Percentiles rank a stretch among this genome's conserved stretches.
Evolutionary conservation across 2,113 vertebrate species (phyloP).

Genomic region (Bos taurus): DNA sequence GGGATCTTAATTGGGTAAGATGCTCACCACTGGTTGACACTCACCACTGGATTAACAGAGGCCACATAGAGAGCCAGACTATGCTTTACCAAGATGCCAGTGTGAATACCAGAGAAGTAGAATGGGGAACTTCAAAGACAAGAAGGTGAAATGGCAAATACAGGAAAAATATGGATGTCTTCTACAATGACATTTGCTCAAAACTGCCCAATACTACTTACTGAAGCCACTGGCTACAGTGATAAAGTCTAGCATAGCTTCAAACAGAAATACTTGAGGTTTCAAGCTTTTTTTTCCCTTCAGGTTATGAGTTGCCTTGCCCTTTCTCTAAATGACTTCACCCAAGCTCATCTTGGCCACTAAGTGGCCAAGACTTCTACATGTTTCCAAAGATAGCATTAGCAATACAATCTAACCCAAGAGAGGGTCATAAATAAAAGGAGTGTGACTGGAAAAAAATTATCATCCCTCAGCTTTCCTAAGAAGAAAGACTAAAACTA

Average conservation of each 20-base stretch:
- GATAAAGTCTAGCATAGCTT: neutral
- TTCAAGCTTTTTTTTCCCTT: neutral
- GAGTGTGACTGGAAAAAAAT: neutral
- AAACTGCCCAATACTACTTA: neutral
- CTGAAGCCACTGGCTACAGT: neutral
- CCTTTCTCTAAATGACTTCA: neutral
- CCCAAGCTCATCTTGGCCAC: neutral
- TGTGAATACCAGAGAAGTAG: neutral
- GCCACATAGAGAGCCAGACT: neutral
- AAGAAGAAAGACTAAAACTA: neutral
- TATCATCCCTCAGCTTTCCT: neutral
- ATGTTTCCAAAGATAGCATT: neutral
- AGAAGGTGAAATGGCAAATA: neutral
- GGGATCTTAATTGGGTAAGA: neutral
- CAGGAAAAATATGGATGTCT: neutral
- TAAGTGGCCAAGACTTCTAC: neutral
- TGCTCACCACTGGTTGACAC: neutral
- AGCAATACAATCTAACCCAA: neutral
- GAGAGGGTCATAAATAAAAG: neutral
- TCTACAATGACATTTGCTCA: neutral
- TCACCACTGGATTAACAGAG: neutral
- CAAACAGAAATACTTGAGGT: neutral
- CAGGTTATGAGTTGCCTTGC: neutral
- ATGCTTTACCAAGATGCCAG: neutral
- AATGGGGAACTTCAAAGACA: neutral